A percentile compares a stretch with the other conserved stretches of the same genome.
These are phyloP conservation scores for Sparidentex hasta DNA, from an alignment of 2,797 vertebrate species.

Conservation along the genomic window DNA sequence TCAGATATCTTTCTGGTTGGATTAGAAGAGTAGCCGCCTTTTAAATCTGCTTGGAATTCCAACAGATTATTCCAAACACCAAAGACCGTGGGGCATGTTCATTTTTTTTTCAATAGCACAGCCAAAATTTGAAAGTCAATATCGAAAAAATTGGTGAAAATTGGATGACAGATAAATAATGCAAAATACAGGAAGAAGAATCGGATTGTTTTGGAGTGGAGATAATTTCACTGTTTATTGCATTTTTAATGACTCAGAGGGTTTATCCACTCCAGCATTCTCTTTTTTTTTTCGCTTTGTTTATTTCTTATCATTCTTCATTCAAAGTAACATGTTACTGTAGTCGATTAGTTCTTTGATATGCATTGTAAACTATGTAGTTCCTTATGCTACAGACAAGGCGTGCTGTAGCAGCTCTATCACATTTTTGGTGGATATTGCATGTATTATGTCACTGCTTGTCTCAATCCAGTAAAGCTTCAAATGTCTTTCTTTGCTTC, in stretches of 20 bases:
- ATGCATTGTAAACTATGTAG: neutral
- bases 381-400: neutral
- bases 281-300: neutral
- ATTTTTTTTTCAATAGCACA: neutral
- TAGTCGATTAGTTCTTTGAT: neutral
- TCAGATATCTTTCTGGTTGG: neutral
- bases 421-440: neutral
- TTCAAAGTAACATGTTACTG: neutral
- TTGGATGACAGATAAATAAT: slow-evolving; percentile 12
- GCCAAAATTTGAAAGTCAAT: neutral
- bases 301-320: neutral
- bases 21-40: neutral
- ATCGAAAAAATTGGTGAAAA: neutral
- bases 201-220: neutral
- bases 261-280: neutral
- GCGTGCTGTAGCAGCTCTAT: neutral
- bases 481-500: neutral
- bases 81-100: neutral
- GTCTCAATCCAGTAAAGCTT: neutral
- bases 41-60: neutral
- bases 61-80: slow-evolving; percentile 20
- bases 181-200: neutral
- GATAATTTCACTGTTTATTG: slow-evolving; percentile 13
- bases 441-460: neutral
- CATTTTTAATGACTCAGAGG: neutral